phyloP scores from a whole-genome alignment of 2,797 vertebrate genomes.

The Vipera latastei region DNA sequence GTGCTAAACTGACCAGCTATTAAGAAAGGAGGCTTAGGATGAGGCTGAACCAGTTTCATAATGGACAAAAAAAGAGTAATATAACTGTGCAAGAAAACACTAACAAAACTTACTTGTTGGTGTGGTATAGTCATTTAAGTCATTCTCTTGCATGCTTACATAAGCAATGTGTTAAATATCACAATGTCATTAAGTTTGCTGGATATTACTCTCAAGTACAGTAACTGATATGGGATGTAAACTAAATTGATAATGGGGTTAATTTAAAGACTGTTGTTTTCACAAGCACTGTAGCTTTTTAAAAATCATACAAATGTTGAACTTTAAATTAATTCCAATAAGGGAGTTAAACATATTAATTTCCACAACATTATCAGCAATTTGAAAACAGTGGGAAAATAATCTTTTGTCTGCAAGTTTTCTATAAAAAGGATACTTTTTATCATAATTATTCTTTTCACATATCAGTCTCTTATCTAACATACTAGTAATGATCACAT shows the following conservation, averaged over 20 bases:
- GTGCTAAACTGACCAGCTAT: background rate
- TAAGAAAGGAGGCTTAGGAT: background rate
- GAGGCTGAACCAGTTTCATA: background rate
- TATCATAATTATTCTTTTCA: conserved; percentile 45
- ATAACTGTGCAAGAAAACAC: background rate
- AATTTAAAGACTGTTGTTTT: background rate
- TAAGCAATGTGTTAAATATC: background rate
- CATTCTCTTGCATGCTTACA: background rate
- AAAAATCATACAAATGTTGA: conserved; percentile 19
- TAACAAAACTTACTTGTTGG: background rate
- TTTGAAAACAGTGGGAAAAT: conserved; percentile 25
- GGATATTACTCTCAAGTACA: background rate
- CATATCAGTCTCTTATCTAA: conserved; percentile 44
- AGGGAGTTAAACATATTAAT: conserved; percentile 16
- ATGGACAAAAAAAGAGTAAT: background rate
- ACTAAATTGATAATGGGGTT: background rate
- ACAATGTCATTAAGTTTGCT: background rate
- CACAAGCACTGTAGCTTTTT: background rate
- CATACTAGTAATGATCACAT: conserved; percentile 32
- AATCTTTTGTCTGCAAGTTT: conserved; percentile 26
- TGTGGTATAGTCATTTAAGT: background rate
- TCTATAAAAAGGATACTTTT: conserved; percentile 40
- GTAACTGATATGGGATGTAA: background rate
- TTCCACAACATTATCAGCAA: conserved; percentile 40
- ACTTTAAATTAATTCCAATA: conserved; percentile 26